Evolutionary conservation across 2,797 vertebrate genomes (phyloP), one percentile per base, ranked within the genome.

Genomic region (Manis javanica): DNA sequence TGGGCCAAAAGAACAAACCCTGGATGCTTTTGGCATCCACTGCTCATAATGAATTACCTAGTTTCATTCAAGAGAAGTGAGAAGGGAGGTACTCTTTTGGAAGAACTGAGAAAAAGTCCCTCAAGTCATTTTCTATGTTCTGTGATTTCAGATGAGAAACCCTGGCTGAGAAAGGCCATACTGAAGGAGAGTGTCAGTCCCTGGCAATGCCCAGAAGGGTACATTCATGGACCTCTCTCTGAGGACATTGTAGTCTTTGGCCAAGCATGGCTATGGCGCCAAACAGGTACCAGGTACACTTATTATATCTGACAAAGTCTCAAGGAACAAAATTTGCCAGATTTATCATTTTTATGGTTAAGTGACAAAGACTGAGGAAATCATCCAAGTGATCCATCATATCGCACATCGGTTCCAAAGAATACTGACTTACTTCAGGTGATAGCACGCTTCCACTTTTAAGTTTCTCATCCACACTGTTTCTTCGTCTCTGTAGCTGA

Each of bases 391-490:
- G 92, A 92, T 12, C 49, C 92, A 57, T 92, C 84, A 63, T 82
- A 97, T 34, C 96, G 63, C 63, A 98, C 81, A 91, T 98, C 91
- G 97, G 91, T 64, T 97, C 94, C 95, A 98, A 61, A 84, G 96
- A 75, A 24, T 89, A 97, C 88, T 94, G 97, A 98, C 98, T 98
- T 98, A 99, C 99, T 99, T 99, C 98, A 59, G 97, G 63, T 49
- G 98, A 98, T 77, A 99, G 98, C 87, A 99, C 96, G 84, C 97
- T 98, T 96, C 99, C 99, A 91, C 98, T 98, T 97, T 98, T 99
- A 69, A 99, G 98, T 98, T 99, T 99, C 55, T 98, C 97, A 31
- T 99, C 98, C 96, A 99, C 96, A 77, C 97, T 97, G 34, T 99
- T 98, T 98, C 98, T 99, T 98, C 92, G 98, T 97, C 96, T 98